A percentile compares a stretch with the other conserved stretches of the same genome.
Conservation (phyloP, 2,888 invertebrate species). For the Frankliniella fusca region DNA sequence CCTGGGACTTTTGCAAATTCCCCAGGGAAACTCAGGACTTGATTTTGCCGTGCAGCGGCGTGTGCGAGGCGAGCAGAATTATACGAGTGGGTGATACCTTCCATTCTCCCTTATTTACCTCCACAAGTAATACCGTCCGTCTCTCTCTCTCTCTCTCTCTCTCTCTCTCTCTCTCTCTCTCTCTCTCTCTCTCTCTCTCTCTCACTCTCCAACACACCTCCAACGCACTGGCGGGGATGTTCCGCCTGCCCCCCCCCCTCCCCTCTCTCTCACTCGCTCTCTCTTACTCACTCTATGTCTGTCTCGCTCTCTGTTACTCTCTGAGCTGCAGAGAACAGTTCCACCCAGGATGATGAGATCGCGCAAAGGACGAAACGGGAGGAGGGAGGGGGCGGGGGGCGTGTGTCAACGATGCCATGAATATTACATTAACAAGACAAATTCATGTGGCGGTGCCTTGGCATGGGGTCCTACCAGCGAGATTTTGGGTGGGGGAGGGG, state of each 20-base stretch:
- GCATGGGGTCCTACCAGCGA: background rate
- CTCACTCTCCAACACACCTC: background rate
- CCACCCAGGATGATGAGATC: background rate
- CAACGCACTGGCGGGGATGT: too few species aligned
- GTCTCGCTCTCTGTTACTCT: background rate
- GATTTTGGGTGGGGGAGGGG: background rate
- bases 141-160: too few species aligned
- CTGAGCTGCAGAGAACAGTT: background rate
- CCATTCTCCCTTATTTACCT: too few species aligned
- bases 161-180: background rate
- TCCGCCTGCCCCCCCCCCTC: background rate
- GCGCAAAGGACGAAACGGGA: background rate
- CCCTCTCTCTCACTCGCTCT: background rate
- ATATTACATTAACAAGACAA: conserved; percentile 25
- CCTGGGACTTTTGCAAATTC: too few species aligned
- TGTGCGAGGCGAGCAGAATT: too few species aligned
- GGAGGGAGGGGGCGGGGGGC: background rate
- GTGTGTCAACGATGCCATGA: conserved; percentile 18
- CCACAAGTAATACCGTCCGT: background rate
- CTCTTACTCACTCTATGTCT: background rate
- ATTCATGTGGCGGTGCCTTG: background rate
- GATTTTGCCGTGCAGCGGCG: too few species aligned
- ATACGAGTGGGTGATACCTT: too few species aligned
- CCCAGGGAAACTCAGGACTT: too few species aligned
- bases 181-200: background rate